These are phyloP conservation scores for Poeciliopsis retropinna DNA, from an alignment of 2,113 vertebrate genomes.

Conservation along the genomic window DNA sequence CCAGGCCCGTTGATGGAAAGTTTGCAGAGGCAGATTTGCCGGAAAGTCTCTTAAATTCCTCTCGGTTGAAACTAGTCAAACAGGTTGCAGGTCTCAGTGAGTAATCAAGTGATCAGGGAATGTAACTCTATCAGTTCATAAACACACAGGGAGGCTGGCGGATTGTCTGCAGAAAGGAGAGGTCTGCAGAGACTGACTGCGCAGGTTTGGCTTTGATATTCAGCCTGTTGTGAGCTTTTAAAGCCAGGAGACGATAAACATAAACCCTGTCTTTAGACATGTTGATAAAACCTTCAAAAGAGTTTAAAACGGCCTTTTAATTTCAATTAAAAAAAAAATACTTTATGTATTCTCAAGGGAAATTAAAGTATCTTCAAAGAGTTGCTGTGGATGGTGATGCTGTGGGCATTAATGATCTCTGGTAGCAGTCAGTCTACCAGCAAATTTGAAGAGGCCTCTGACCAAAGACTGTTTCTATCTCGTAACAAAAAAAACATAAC, in stretches of 20 bases:
- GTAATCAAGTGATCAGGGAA: slow-evolving; percentile 65
- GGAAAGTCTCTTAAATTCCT: slow-evolving; percentile 43
- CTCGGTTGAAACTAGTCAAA: slow-evolving; percentile 66
- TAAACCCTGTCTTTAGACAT: background rate
- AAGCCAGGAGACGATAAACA: background rate
- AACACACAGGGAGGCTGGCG: background rate
- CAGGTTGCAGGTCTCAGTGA: slow-evolving; percentile 63
- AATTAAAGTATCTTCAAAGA: no score
- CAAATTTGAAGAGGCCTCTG: no score
- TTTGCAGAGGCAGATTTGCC: slow-evolving; percentile 27
- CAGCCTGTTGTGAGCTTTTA: background rate
- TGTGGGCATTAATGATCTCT: no score
- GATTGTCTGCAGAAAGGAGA: background rate
- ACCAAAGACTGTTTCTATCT: no score
- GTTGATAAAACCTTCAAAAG: background rate
- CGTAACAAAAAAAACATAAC: no score
- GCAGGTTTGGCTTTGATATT: background rate
- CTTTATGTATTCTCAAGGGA: no score
- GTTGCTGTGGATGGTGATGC: no score
- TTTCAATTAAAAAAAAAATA: no score
- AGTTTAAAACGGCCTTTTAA: background rate
- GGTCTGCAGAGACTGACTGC: background rate
- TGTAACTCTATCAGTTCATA: slow-evolving; percentile 57
- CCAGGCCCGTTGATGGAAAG: background rate
- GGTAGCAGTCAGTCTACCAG: no score